Conservation (phyloP, 2,888 invertebrate species). For the Trichopria drosophilae region DNA sequence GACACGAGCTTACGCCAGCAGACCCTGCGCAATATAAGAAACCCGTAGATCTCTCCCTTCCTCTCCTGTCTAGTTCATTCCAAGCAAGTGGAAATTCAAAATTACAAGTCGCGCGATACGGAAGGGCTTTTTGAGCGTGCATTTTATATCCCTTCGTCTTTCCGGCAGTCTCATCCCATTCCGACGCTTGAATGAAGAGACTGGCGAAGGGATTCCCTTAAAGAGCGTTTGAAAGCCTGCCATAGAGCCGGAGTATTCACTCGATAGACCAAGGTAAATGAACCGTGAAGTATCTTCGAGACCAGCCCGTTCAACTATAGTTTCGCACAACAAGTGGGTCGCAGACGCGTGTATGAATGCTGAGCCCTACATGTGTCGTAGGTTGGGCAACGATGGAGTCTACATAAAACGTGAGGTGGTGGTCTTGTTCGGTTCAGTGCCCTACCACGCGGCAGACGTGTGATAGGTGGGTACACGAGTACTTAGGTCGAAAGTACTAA, state of each 20-base stretch:
- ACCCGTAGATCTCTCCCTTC: too few relatives aligned
- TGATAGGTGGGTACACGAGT: conserved; percentile 7
- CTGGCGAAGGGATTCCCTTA: conserved; percentile 17
- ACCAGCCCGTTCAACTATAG: conserved; percentile 21
- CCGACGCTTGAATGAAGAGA: too few relatives aligned
- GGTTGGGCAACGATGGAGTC: too few relatives aligned
- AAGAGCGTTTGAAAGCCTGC: conserved; percentile 27
- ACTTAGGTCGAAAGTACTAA: conserved; percentile 15
- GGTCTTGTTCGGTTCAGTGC: not conserved
- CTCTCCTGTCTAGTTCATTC: too few relatives aligned
- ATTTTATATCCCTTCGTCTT: too few relatives aligned
- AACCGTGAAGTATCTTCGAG: conserved; percentile 43
- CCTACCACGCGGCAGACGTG: not conserved
- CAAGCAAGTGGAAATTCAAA: too few relatives aligned
- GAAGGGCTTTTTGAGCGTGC: too few relatives aligned
- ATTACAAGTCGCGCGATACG: too few relatives aligned
- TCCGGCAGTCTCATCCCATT: too few relatives aligned
- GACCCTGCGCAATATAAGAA: too few relatives aligned
- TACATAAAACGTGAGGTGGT: too few relatives aligned
- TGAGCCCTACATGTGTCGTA: not conserved
- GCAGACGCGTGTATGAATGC: not conserved
- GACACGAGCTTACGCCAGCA: too few relatives aligned
- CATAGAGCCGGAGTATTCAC: conserved; percentile 21
- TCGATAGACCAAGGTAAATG: conserved; percentile 41
- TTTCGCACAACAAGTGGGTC: conserved; percentile 28